Evolutionary conservation across 2,888 invertebrate genomes (phyloP).

Genomic region (Achlya flavicornis): DNA sequence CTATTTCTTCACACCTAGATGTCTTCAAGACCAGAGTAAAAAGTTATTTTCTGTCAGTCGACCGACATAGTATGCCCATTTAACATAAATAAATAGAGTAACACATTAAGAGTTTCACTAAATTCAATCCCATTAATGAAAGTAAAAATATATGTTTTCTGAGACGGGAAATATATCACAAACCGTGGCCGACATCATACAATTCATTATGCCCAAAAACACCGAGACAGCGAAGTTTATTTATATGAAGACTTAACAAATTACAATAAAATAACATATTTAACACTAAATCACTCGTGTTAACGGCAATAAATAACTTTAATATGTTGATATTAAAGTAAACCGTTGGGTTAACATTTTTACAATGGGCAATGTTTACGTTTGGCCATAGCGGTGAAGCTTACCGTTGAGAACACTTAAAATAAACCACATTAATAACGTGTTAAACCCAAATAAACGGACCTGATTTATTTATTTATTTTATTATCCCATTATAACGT

Average conservation of each 20-base stretch:
- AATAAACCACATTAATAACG: constrained; percentile 53
- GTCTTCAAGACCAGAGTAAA: too few species aligned
- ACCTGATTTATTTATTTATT: constrained; percentile 13
- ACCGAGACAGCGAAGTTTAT: not conserved
- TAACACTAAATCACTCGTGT: constrained; percentile 1
- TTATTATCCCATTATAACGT: constrained; percentile 9
- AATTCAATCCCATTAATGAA: too few species aligned
- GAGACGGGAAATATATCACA: too few species aligned
- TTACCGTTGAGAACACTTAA: constrained; percentile 32
- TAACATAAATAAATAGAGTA: too few species aligned
- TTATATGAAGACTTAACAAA: not conserved
- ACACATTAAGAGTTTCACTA: too few species aligned
- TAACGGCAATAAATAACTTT: constrained; percentile 25
- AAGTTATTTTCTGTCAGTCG: too few species aligned
- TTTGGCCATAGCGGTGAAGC: constrained; percentile 36
- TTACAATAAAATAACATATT: not conserved
- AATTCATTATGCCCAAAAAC: not conserved
- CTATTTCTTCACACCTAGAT: too few species aligned
- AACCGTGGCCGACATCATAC: too few species aligned
- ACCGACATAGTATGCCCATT: too few species aligned
- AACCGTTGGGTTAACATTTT: constrained; percentile 35
- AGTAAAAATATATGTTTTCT: too few species aligned
- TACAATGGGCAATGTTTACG: constrained; percentile 42
- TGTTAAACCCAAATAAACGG: constrained; percentile 48
- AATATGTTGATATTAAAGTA: constrained; percentile 12